Evolutionary conservation across 2,113 vertebrate genomes (phyloP).

Genomic region (Cathartes aura): DNA sequence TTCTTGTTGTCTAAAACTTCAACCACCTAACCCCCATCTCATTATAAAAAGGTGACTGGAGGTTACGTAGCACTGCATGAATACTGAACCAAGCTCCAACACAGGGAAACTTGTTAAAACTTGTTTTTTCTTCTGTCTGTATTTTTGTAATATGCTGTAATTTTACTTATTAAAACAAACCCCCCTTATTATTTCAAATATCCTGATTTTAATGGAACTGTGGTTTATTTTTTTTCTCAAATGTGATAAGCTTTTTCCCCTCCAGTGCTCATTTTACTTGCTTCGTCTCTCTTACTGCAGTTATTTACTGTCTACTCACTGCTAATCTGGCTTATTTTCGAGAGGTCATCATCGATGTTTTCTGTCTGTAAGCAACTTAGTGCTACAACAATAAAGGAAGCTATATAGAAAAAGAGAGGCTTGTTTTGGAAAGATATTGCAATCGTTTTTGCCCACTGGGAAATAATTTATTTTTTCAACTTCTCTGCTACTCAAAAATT

Average conservation of each 20-base stretch:
- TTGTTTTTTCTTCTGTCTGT: background rate
- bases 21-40: background rate
- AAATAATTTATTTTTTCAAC: conserved; percentile 15
- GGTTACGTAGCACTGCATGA: background rate
- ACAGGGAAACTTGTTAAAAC: background rate
- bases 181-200: background rate
- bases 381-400: background rate
- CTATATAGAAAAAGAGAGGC: background rate
- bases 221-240: background rate
- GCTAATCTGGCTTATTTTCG: background rate
- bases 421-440: background rate
- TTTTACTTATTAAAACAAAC: background rate
- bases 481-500: conserved; percentile 24
- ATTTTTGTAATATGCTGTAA: background rate
- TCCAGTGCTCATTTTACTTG: background rate
- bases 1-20: background rate
- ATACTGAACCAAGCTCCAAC: background rate
- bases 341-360: background rate
- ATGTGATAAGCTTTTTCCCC: background rate
- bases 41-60: background rate
- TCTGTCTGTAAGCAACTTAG: conserved; percentile 6
- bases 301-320: background rate
- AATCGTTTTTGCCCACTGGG: background rate
- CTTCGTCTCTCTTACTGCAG: background rate
- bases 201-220: background rate